Evolutionary conservation across 2,888 invertebrate genomes (phyloP), one percentile per base, ranked within the genome.

Genomic region (Apotomis betuletana): DNA sequence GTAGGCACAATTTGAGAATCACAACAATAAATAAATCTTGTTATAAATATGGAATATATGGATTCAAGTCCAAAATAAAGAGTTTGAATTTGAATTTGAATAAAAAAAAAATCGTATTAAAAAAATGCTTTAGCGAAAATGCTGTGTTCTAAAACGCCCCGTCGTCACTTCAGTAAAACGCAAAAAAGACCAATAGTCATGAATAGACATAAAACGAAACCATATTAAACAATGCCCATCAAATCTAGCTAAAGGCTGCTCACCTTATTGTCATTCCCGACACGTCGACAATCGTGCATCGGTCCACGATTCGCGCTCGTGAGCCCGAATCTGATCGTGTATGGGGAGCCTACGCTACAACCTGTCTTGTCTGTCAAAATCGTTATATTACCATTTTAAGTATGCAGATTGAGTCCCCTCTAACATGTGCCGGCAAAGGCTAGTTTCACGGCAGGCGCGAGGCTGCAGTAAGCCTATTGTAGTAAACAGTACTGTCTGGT

Each of bases 221-320:
- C 70, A 15, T 74, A 57, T 74, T 76, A 77, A 74, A 79, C 80
- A 77, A 77, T 74, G 55, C 74, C 73, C 78, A 77, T 78, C 76
- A 76, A 78, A 76, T 79, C 81, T 80, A 80, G 79, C 77, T 62
- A 74, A 77, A 75, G 74, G 75, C 75, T 79, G 80, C 79, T 77
- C 77, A 80, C 77, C 74, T 76, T 74, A 81, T 82, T 82, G 79
- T 81, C 78, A 80, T 80, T 80, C 80, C 67, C 73, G 73, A 77
- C 81, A 80, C 78, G 78, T 76, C 55, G 78, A 74, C 71, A 69
- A 75, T 82, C 82, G 82, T 82, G 82, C 80, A 76, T 75, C 74
- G 75, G 77, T 78, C 76, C 80, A 79, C 73, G 73, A 69, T 64
- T 64, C 64, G 68, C 69, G 73, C 74, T 81, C 82, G 81, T 80